Evolutionary conservation across 2,888 invertebrate genomes (phyloP).

Genomic region (Polylopha cassiicola): DNA sequence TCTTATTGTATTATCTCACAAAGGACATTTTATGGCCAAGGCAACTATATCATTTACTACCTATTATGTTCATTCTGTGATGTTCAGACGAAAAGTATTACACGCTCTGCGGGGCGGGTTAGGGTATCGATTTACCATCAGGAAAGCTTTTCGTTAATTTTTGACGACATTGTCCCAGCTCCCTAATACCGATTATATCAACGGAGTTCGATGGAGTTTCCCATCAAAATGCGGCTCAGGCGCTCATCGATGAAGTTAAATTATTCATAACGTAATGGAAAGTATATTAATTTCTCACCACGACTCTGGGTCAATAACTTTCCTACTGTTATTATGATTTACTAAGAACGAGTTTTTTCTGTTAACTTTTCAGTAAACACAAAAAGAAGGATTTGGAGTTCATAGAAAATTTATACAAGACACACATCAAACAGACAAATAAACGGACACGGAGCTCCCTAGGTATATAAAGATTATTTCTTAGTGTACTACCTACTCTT

Average conservation of each 20-base stretch:
- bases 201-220: conserved; percentile 42
- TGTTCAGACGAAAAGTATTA: conserved; percentile 10
- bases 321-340: not conserved
- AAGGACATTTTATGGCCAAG: too few species aligned
- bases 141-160: conserved; percentile 56
- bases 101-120: conserved; percentile 11
- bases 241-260: conserved; percentile 30
- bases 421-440: too few species aligned
- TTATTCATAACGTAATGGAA: conserved; percentile 27
- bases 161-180: conserved; percentile 53
- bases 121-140: conserved; percentile 66
- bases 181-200: conserved; percentile 63
- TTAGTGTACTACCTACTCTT: too few species aligned
- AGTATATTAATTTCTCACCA: conserved; percentile 24
- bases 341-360: not conserved
- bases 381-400: too few species aligned
- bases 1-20: too few species aligned
- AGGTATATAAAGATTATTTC: too few species aligned
- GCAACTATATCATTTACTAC: too few species aligned
- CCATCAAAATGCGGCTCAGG: conserved; percentile 43
- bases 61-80: not conserved
- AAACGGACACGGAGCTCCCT: too few species aligned
- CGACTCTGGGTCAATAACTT: conserved; percentile 3
- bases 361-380: too few species aligned
- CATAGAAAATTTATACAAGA: too few species aligned